Base-by-base conservation (phyloP, 2,113 vertebrate genomes). In the Sinocyclocheilus anophthalmus region DNA sequence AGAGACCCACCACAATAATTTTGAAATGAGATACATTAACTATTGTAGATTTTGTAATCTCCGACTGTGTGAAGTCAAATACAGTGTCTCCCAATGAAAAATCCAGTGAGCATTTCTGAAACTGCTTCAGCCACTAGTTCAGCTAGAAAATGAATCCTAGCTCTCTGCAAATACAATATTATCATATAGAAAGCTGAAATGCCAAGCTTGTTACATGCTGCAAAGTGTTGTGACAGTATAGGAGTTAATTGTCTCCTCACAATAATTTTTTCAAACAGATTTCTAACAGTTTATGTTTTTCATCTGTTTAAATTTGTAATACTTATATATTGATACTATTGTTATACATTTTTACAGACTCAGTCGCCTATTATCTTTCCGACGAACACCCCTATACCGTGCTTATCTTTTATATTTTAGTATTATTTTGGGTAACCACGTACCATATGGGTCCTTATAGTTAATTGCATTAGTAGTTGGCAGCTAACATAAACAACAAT, bases 11-110 rank as follows among this genome's bases (percentile, higher is more conserved):
- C n/a, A 77, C 7, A 33, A 50, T 55, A 10, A 24, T 55, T 55
- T 55, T 55, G 48, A 55, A 77, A 77, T 48, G 22, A 30, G 48
- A 76, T 55, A 53, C 48, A 26, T 10, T 76, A 24, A 76, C 69
- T 72, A 22, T 72, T 39, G 69, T 11, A 39, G 33, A 75, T 76
- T 50, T 24, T 16, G 42, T 50, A 26, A 50, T 45, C 42, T 7
- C 73, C 24, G 73, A 76, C 73, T 76, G 12, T 48, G 72, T 20
- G 26, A 9, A 48, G 48, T 76, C 48, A 76, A 53, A 76, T 26
- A 18, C n/a, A 8, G 22, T 26, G 12, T 26, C 22, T 50, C 4
- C 9, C 33, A 16, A 3, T 20, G 9, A 42, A 20, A 37, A n/a
- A 73, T 45, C 11, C 10, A 13, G 20, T n/a, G 70, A 75, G 39